Evolutionary conservation across 2,888 invertebrate species (phyloP).

Genomic region (Leucoptera coffeella): DNA sequence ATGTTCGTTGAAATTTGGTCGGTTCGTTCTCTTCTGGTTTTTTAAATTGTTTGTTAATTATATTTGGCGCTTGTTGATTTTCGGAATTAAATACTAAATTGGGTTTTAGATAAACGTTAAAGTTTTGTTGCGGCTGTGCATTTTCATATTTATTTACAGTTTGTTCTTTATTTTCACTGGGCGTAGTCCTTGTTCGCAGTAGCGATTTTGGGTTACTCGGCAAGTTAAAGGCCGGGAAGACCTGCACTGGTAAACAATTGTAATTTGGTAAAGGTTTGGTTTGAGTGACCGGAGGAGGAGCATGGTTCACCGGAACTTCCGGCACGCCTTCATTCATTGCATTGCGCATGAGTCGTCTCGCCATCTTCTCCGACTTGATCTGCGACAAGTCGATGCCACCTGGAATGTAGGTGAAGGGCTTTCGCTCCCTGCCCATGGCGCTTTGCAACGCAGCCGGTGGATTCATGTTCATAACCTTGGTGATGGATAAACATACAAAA

Average conservation of each 20-base stretch:
- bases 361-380: slow-evolving; percentile 87
- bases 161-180: slow-evolving; percentile 13
- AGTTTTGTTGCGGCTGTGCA: no score
- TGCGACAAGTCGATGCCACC: slow-evolving; percentile 88
- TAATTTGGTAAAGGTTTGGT: slow-evolving; percentile 39
- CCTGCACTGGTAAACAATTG: slow-evolving; percentile 44
- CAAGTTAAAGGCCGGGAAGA: slow-evolving; percentile 59
- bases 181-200: slow-evolving; percentile 30
- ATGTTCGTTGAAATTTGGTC: no score
- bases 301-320: slow-evolving; percentile 48
- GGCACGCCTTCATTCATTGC: slow-evolving; percentile 65
- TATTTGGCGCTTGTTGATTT: no score
- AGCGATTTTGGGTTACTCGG: slow-evolving; percentile 62
- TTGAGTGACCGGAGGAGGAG: slow-evolving; percentile 42
- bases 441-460: slow-evolving; percentile 83
- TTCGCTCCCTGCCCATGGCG: slow-evolving; percentile 89
- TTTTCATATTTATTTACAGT: not conserved
- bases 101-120: no score
- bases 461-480: no score
- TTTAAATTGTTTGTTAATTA: no score
- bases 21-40: no score
- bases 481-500: no score
- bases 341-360: slow-evolving; percentile 58
- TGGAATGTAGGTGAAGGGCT: slow-evolving; percentile 92
- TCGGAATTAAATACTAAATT: no score